Evolutionary conservation across 2,113 vertebrate genomes (phyloP).

Genomic region (Tachysurus fulvidraco): DNA sequence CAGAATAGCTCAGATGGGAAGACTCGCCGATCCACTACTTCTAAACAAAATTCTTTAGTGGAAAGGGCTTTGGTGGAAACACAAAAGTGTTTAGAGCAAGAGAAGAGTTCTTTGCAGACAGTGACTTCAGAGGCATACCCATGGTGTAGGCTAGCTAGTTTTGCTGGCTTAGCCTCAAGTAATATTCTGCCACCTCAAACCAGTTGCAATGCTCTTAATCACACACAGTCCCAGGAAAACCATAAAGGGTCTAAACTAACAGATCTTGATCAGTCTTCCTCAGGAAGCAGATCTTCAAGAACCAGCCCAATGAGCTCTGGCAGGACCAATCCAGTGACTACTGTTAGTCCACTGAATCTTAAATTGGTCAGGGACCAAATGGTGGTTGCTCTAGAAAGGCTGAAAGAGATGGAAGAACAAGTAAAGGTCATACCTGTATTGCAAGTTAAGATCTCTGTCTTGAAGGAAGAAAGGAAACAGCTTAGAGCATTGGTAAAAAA

Average conservation of each 20-base stretch:
- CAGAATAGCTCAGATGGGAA: slow-evolving; percentile 72
- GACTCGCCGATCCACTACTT: slow-evolving; percentile 70
- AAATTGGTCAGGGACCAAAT: slow-evolving; percentile 96
- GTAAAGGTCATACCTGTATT: slow-evolving; percentile 94
- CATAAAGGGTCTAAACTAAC: slow-evolving; percentile 74
- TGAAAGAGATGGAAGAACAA: slow-evolving; percentile 94
- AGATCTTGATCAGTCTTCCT: slow-evolving; percentile 72
- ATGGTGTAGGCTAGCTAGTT: slow-evolving; percentile 86
- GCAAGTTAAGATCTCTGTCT: slow-evolving; percentile 93
- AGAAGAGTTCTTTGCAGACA: slow-evolving; percentile 64
- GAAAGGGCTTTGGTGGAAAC: slow-evolving; percentile 85
- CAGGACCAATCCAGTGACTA: slow-evolving; percentile 80
- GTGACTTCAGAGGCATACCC: slow-evolving; percentile 72
- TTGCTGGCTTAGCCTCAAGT: slow-evolving; percentile 86
- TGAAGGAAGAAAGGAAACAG: slow-evolving; percentile 93
- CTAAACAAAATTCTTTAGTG: slow-evolving; percentile 78
- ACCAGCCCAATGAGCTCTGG: slow-evolving; percentile 89
- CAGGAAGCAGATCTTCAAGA: slow-evolving; percentile 81
- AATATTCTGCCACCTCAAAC: slow-evolving; percentile 84
- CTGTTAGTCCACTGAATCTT: slow-evolving; percentile 83
- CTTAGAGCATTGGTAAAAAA: slow-evolving; percentile 81
- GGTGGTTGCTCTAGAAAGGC: slow-evolving; percentile 89
- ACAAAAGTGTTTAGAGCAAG: slow-evolving; percentile 78
- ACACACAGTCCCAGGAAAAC: slow-evolving; percentile 70
- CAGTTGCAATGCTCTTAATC: slow-evolving; percentile 76